Evolutionary conservation across 2,888 invertebrate species (phyloP).

Genomic region (Dromius quadrimaculatus): DNA sequence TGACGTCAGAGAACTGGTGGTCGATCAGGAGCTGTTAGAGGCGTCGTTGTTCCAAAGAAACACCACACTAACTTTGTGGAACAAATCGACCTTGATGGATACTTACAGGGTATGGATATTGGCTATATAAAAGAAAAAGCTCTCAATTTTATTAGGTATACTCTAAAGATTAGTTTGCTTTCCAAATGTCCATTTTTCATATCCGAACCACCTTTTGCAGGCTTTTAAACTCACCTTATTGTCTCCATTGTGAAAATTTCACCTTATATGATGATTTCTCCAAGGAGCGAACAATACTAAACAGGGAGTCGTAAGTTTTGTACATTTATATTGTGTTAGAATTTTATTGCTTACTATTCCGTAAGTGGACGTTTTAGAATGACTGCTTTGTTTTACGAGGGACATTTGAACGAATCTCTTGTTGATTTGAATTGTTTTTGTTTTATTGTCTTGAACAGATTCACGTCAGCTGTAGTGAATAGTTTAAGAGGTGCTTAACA

Average conservation of each 20-base stretch:
- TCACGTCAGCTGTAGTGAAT: too few relatives aligned
- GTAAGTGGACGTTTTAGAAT: slow-evolving; percentile 16
- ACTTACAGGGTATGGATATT: too few relatives aligned
- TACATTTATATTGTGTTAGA: slow-evolving; percentile 21
- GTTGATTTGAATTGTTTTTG: slow-evolving; percentile 29
- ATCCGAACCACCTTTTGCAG: slow-evolving; percentile 17
- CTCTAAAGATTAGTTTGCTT: too few relatives aligned
- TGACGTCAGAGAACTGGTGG: slow-evolving; percentile 33
- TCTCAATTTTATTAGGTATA: too few relatives aligned
- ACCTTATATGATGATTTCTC: slow-evolving; percentile 9
- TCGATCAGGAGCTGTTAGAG: slow-evolving; percentile 19
- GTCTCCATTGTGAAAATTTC: slow-evolving; percentile 15
- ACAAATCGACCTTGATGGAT: slow-evolving; percentile 27
- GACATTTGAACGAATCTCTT: slow-evolving; percentile 10
- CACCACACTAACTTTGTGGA: slow-evolving; percentile 30
- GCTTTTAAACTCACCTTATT: slow-evolving; percentile 31
- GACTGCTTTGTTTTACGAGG: slow-evolving; percentile 23
- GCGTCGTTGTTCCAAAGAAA: slow-evolving; percentile 11
- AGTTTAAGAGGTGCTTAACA: too few relatives aligned
- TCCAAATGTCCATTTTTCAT: slow-evolving; percentile 33
- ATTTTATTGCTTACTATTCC: slow-evolving; percentile 14
- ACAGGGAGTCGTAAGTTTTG: not conserved
- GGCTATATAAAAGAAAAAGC: too few relatives aligned
- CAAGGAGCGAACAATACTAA: slow-evolving; percentile 16
- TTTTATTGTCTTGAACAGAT: not conserved